A percentile compares a stretch with the other conserved stretches of the same genome.
Evolutionary conservation across 2,113 vertebrate genomes (phyloP).

Genomic region (Orcinus orca): DNA sequence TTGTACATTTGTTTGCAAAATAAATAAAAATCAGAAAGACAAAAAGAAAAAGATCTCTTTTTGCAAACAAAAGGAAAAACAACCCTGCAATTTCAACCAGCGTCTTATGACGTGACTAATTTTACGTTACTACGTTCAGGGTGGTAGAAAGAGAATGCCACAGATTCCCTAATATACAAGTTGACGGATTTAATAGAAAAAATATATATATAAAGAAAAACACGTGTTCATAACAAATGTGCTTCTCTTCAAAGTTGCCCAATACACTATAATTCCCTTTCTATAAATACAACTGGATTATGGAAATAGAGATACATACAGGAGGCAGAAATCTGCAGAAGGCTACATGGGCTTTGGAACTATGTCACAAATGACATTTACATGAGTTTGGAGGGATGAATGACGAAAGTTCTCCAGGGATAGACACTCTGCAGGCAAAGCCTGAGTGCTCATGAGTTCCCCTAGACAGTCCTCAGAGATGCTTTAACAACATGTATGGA

Average conservation of each 20-base stretch:
- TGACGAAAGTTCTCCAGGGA: neutral
- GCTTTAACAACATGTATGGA: neutral
- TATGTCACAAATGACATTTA: neutral
- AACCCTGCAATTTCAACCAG: neutral
- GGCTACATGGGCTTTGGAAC: neutral
- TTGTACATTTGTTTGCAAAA: neutral
- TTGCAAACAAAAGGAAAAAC: neutral
- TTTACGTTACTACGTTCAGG: neutral
- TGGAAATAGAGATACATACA: neutral
- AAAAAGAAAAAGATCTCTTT: neutral
- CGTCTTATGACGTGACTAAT: neutral
- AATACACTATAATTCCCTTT: neutral
- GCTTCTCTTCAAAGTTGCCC: neutral
- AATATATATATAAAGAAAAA: neutral
- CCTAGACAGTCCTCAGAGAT: neutral
- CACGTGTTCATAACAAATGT: neutral
- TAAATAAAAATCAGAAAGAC: neutral
- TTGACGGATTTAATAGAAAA: neutral
- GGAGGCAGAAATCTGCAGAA: neutral
- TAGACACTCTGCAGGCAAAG: neutral
- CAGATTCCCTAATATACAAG: neutral
- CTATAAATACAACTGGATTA: neutral
- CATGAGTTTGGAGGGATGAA: neutral
- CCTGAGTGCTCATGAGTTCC: neutral
- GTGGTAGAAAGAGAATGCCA: neutral